phyloP scores from a whole-genome alignment of 1,140 invertebrate genomes.

The Drepana arcuata region DNA sequence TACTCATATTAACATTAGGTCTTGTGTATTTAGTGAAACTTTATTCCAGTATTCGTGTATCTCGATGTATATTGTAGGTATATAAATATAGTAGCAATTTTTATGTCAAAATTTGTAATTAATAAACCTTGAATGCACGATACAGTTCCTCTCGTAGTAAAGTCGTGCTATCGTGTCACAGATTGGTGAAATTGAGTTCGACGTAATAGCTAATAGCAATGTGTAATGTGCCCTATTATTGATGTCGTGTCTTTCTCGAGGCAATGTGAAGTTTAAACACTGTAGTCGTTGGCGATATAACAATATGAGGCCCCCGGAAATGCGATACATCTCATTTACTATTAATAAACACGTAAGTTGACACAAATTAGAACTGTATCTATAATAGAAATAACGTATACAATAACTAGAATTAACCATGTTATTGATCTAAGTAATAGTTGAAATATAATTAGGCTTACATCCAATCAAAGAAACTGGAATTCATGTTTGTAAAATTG shows the following conservation, averaged over 20 bases:
- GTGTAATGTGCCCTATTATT: no score
- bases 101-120: conserved; percentile 58
- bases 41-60: conserved; percentile 36
- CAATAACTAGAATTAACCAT: conserved; percentile 46
- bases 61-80: conserved; percentile 40
- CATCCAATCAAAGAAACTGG: no score
- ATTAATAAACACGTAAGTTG: conserved; percentile 29
- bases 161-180: conserved; percentile 55
- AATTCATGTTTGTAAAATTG: conserved; percentile 37
- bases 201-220: conserved; percentile 16
- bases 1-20: background rate
- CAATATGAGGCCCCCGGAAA: conserved; percentile 32
- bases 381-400: conserved; percentile 45
- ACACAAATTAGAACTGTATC: conserved; percentile 37
- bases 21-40: conserved; percentile 20
- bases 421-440: conserved; percentile 25
- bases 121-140: conserved; percentile 57
- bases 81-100: conserved; percentile 42
- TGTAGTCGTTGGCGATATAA: no score
- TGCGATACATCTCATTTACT: conserved; percentile 24
- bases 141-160: conserved; percentile 68
- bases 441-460: no score
- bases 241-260: conserved; percentile 40
- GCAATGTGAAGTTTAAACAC: no score
- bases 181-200: conserved; percentile 38